Base-by-base conservation (phyloP, 2,888 invertebrate genomes). In the Globia sparganii region DNA sequence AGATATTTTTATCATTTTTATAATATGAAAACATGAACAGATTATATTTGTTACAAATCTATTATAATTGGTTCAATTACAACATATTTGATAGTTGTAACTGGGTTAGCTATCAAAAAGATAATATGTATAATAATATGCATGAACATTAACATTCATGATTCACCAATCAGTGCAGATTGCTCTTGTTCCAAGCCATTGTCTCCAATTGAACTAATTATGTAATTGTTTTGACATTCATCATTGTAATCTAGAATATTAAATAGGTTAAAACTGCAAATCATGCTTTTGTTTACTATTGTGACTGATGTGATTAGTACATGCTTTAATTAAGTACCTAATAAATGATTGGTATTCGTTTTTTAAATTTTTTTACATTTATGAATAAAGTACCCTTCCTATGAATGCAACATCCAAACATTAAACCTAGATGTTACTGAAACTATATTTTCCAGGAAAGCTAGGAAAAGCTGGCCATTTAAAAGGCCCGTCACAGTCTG, bases 131-230 rank as follows among this genome's bases (percentile, higher is more conserved):
- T 72, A 43, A 43, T 80, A 59, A 92, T 91, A 87, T 86, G 77
- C 84, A 86, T 64, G 84, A 87, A 88, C 88, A 80, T 84, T 80
- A 85, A 88, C 83, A 91, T 92, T 78, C 68, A 78, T 94, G 94
- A 95, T 90, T 95, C 95, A 94, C 90, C 93, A 94, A 93, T 94
- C 91, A 87, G 83, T 87, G 92, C 91, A 93, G 89, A 94, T 94
- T 94, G 93, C 87, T 91, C 91, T 88, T 84, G 91, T 91, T 93
- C 91, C 92, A 91, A 90, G 89, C 87, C 88, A 94, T 93, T 94
- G 93, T 90, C 87, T 90, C 89, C 94, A 95, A 95, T 95, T 96
- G 92, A 92, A 91, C 91, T 91, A 93, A 91, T 89, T 89, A 88
- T 86, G 87, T 91, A 92, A 93, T 92, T 91, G 91, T 89, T 89